Base-by-base conservation (phyloP, 2,113 vertebrate species). In the Benitochromis conjunctus region DNA sequence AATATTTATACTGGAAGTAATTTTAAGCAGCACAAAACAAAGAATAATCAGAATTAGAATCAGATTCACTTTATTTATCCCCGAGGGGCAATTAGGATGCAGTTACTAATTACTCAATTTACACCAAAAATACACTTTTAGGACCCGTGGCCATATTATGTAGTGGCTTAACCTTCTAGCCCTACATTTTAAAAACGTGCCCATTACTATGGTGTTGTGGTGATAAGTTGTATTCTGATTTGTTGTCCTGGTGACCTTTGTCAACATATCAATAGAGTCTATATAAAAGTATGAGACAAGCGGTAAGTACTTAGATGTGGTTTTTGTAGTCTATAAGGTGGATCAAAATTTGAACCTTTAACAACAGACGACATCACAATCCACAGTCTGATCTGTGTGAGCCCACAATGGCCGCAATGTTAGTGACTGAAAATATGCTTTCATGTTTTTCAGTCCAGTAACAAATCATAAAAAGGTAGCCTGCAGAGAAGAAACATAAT, bases 341-440 rank as follows among this genome's bases (percentile, higher is more conserved):
- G 38, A 69, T 71, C 64, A 71, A 10, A 71, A 46, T 46, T 24
- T 0, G 1, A 43, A 38, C 21, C 21, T 46, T 69, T 9, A 43
- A 43, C 16, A 1, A 21, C 21, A n/a, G 36, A 43, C 4, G 0
- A 69, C 0, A 1, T 43, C 34, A 69, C 38, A 10, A 26, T 29
- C 41, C 41, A 29, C 69, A 74, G 9, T 74, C 69, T 29, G 24
- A 74, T 51, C 16, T 31, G 41, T 48, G 69, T 29, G 43, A 29
- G 51, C 3, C 8, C 3, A 53, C 18, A 53, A 48, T 0, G 62
- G 62, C 62, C 41, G 62, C 14, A 9, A 66, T 41, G 36, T 66
- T 0, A 41, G 6, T 38, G 62, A 66, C 19, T 66, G 64, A 29
- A 66, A 69, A 24, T 16, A 26, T 29, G 14, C 43, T 29, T 16